Evolutionary conservation across 2,888 invertebrate species (phyloP).

Genomic region (Eledone cirrhosa): DNA sequence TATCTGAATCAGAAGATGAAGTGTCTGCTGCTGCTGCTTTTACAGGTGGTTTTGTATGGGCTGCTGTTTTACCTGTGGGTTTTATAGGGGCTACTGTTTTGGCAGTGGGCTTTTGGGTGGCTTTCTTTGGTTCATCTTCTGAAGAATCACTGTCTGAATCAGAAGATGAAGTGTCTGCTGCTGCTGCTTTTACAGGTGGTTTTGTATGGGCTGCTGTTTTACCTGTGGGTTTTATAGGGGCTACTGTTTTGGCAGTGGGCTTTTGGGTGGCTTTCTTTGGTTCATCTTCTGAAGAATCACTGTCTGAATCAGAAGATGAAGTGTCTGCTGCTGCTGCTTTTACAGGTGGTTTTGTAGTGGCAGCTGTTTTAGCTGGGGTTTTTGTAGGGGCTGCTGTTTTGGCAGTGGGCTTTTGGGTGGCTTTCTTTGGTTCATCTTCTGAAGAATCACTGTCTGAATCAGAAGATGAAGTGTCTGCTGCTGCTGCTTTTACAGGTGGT

Average conservation of each 20-base stretch:
- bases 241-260: neutral
- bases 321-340: slow-evolving; percentile 25
- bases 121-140: slow-evolving; percentile 17
- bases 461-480: slow-evolving; percentile 36
- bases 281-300: slow-evolving; percentile 35
- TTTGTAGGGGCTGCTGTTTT: neutral
- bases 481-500: neutral
- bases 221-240: slow-evolving; percentile 16
- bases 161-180: slow-evolving; percentile 33
- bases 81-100: neutral
- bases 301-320: slow-evolving; percentile 34
- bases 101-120: neutral
- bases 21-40: too few relatives aligned
- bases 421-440: slow-evolving; percentile 29
- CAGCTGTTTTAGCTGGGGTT: too few relatives aligned
- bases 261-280: neutral
- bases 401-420: neutral
- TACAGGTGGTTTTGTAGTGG: too few relatives aligned
- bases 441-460: slow-evolving; percentile 40
- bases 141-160: slow-evolving; percentile 35
- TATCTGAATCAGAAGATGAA: slow-evolving; percentile 40
- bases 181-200: slow-evolving; percentile 32
- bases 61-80: neutral
- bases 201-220: slow-evolving; percentile 9
- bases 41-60: neutral